Conservation (phyloP, 2,888 invertebrate species). For the Cerastis leucographa region DNA sequence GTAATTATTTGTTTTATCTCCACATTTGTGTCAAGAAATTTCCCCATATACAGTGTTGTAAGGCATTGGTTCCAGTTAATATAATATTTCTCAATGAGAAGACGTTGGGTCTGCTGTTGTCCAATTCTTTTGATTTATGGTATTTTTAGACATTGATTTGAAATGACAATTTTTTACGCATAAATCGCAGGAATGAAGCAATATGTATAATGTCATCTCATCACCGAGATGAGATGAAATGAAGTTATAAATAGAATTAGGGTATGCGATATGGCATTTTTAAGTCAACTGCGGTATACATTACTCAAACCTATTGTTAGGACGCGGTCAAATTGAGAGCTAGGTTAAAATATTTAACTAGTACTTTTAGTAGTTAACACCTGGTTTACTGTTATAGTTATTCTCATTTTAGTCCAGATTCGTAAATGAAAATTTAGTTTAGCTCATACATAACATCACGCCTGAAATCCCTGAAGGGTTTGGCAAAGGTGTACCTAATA, state of each 20-base stretch:
- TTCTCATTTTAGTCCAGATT: background rate
- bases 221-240: background rate
- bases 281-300: background rate
- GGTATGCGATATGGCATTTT: background rate
- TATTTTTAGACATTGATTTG: constrained; percentile 11
- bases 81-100: constrained; percentile 52
- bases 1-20: constrained; percentile 50
- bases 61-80: constrained; percentile 44
- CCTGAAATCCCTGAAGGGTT: no score
- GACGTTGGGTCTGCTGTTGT: constrained; percentile 15
- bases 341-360: background rate
- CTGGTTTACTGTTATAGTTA: background rate
- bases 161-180: constrained; percentile 13
- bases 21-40: constrained; percentile 54
- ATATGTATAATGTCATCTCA: constrained; percentile 3
- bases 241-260: constrained; percentile 2
- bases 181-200: background rate
- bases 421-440: background rate
- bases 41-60: constrained; percentile 47
- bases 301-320: background rate
- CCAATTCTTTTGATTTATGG: constrained; percentile 43
- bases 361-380: background rate
- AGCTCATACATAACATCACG: no score
- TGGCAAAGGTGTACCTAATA: no score
- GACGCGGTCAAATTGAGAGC: background rate